Base-by-base conservation (phyloP, 2,797 vertebrate species). In the Crocidura indochinensis region DNA sequence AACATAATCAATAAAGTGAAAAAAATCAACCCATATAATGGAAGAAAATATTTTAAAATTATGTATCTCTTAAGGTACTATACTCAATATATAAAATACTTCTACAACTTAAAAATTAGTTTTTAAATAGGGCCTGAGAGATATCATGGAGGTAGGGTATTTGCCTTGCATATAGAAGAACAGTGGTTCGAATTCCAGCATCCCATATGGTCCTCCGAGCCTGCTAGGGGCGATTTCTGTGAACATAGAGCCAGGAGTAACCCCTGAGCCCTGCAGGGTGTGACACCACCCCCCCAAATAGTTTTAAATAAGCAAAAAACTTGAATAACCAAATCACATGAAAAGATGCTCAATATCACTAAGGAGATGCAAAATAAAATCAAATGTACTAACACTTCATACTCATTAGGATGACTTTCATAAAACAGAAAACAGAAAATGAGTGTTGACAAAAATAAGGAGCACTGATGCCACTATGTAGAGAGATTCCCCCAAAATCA, bases 321-420 rank as follows among this genome's bases (percentile, higher is more conserved):
- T 24, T 64, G 20, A 78, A 80, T 20, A 71, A 8, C 85, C 0
- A 44, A 83, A 82, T 9, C 26, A 88, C 47, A 81, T n/a, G 26
- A 47, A 90, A 76, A 88, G 64, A 88, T 51, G 17, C 20, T 38
- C 29, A 75, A 44, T 17, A 71, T 86, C 26, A 51, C 31, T 71
- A 46, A 84, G 22, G 44, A 84, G 86, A 80, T 51, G n/a, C 27
- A 47, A 88, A 83, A 71, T 26, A 87, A 93, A 90, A 60, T 53
- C 81, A 27, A 79, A 75, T 49, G 76, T 91, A 46, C 83, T 56
- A 77, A 44, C 31, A 94, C n/a, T 65, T 87, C 26, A 76, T 1
- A 86, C 11, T 49, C 27, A 68, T 76, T 67, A 68, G 65, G 49
- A 72, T 77, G 38, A 26, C 10, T 69, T 53, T 65, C 74, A 56